phyloP scores from a whole-genome alignment of 2,888 invertebrate genomes.

The Andrena bicolor region DNA sequence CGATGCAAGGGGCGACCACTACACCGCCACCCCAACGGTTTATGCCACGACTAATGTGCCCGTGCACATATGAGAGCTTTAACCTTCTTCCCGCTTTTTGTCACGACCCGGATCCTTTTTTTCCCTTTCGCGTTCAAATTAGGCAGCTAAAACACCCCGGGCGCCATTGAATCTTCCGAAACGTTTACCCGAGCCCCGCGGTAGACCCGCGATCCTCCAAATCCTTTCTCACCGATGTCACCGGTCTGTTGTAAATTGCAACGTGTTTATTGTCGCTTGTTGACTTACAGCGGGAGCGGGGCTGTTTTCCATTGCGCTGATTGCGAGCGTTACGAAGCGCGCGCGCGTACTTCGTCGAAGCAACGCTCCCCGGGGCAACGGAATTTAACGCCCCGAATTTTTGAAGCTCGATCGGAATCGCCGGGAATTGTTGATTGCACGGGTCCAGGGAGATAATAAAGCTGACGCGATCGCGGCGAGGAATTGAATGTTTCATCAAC shows the following conservation, averaged over 20 bases:
- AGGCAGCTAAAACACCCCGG: neutral
- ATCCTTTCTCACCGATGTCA: neutral
- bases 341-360: too few relatives aligned
- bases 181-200: neutral
- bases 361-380: neutral
- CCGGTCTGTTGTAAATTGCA: too few relatives aligned
- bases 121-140: slow-evolving; percentile 20
- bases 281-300: too few relatives aligned
- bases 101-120: neutral
- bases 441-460: slow-evolving; percentile 8
- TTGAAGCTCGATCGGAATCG: neutral
- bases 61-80: slow-evolving; percentile 47
- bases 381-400: neutral
- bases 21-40: slow-evolving; percentile 40
- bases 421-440: slow-evolving; percentile 10
- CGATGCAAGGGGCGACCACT: slow-evolving; percentile 44
- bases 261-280: too few relatives aligned
- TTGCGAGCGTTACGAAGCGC: too few relatives aligned
- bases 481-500: slow-evolving; percentile 17
- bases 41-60: slow-evolving; percentile 44
- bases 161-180: slow-evolving; percentile 17
- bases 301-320: too few relatives aligned
- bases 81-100: slow-evolving; percentile 33
- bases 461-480: slow-evolving; percentile 17
- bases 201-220: neutral